Evolutionary conservation across 2,797 vertebrate genomes (phyloP).

Genomic region (Triplophysa yarkandensis): DNA sequence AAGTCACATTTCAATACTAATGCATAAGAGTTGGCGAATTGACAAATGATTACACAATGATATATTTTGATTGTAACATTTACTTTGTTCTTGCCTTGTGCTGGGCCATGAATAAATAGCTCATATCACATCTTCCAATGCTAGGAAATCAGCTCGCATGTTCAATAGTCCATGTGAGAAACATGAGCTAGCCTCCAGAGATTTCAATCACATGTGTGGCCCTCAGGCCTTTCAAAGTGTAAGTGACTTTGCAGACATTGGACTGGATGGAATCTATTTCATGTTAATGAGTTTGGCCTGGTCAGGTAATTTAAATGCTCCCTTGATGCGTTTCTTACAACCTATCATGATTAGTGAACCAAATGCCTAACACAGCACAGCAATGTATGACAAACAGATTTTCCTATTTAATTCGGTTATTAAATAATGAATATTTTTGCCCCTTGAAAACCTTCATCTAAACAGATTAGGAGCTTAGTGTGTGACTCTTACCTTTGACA

Average conservation of each 20-base stretch:
- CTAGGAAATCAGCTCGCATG: slow-evolving; percentile 59
- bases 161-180: slow-evolving; percentile 67
- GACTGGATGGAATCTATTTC: slow-evolving; percentile 57
- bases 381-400: neutral
- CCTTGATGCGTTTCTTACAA: slow-evolving; percentile 58
- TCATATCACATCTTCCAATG: slow-evolving; percentile 25
- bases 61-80: neutral
- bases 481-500: slow-evolving; percentile 87
- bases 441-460: neutral
- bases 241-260: slow-evolving; percentile 72
- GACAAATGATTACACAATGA: too few relatives aligned
- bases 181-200: slow-evolving; percentile 64
- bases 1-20: too few relatives aligned
- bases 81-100: neutral
- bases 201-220: slow-evolving; percentile 62
- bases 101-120: neutral
- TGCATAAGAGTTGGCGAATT: too few relatives aligned
- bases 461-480: neutral
- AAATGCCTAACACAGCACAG: slow-evolving; percentile 49
- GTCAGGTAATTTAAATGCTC: slow-evolving; percentile 60
- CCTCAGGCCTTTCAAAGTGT: slow-evolving; percentile 63
- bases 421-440: neutral
- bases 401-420: too few relatives aligned
- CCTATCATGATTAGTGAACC: slow-evolving; percentile 53
- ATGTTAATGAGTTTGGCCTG: slow-evolving; percentile 60